Evolutionary conservation across 2,888 invertebrate genomes (phyloP), one percentile per base, ranked within the genome.

Genomic region (Plemyria rubiginata): DNA sequence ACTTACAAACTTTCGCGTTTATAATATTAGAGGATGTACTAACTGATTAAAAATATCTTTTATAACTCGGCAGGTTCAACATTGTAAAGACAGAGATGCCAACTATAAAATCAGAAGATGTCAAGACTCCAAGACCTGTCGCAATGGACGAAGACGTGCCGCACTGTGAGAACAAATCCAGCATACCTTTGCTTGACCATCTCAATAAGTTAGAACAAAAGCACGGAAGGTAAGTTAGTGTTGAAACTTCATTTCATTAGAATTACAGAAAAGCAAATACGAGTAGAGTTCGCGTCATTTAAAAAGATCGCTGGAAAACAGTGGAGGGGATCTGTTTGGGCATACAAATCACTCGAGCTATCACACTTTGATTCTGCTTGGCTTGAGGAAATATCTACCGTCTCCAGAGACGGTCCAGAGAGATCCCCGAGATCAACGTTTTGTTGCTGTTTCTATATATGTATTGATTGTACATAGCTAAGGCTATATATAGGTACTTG

Each of bases 171-270:
- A 75, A 73, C 0, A 72, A 86, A 50, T 72, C 82, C 1, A 88
- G 88, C 57, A 72, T 86, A 36, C 86, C 88, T 0, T 51, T 90
- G 11, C 60, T 89, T 22, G 74, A 79, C 8, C 75, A 78, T 13
- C 66, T 82, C 1, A 75, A 79, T 2, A 72, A 74, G 11, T 40
- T 79, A 9, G 77, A 76, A 4, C 63, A 70, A 12, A 49, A 40
- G 40, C 41, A 54, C 40, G 55, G 36, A n/a, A 65, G 61, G 65
- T 59, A 38, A 45, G 12, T 13, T 8, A 5, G 22, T 38, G 16
- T n/a, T 51, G 12, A 12, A n/a, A 8, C 48, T 13, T 15, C 15
- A 43, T 15, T 6, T 7, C 8, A 13, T 15, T 2, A 38, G 11
- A 38, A 38, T 32, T 32, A 32, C 32, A 32, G 0, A 32, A 32